These are phyloP conservation scores for Myocastor coypus DNA, from an alignment of 2,113 vertebrate genomes.

Conservation along the genomic window DNA sequence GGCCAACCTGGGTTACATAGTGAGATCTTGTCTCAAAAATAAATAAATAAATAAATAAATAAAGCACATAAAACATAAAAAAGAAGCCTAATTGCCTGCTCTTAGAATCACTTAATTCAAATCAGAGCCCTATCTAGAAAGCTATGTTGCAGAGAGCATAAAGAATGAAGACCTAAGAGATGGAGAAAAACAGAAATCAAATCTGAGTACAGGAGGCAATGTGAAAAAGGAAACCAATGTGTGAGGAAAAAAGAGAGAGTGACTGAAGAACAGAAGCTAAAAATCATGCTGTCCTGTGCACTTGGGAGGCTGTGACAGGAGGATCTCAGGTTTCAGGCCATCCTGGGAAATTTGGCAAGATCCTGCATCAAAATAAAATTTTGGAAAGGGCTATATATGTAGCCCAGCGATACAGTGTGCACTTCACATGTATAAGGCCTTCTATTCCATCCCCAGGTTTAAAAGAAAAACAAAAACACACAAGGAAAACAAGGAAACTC, in stretches of 20 bases:
- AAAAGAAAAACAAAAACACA: neutral
- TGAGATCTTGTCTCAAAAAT: no score
- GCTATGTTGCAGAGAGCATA: neutral
- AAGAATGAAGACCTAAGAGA: slow-evolving; percentile 24
- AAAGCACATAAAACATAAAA: neutral
- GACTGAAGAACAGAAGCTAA: slow-evolving; percentile 11
- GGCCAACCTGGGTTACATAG: no score
- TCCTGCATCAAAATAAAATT: neutral
- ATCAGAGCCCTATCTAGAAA: slow-evolving; percentile 15
- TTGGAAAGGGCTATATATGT: neutral
- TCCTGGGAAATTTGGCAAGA: neutral
- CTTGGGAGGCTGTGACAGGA: neutral
- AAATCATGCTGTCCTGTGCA: neutral
- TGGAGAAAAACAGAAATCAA: neutral
- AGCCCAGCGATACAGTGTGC: neutral
- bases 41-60: no score
- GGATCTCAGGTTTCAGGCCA: neutral
- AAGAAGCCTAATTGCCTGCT: neutral
- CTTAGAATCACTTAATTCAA: slow-evolving; percentile 37
- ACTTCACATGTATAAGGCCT: neutral
- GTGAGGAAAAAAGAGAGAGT: neutral
- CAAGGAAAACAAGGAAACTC: neutral
- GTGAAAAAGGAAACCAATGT: slow-evolving; percentile 43
- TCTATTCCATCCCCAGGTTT: neutral
- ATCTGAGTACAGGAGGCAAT: neutral